Conservation (phyloP, 2,113 vertebrate genomes). For the Lepus americanus region DNA sequence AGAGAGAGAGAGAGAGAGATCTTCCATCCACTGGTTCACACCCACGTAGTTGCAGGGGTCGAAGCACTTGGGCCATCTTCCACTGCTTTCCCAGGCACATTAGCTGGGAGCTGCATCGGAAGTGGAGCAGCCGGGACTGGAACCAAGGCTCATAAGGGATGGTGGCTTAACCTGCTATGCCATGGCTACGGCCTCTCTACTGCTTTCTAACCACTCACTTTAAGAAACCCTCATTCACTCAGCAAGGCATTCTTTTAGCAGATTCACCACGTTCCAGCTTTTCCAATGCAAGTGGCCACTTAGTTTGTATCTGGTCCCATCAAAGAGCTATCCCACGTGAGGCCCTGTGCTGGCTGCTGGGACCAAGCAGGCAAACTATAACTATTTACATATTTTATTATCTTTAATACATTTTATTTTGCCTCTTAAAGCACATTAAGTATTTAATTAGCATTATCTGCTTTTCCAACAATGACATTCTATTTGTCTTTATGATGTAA, state of each 20-base stretch:
- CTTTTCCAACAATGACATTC: conserved; percentile 70
- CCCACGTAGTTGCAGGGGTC: too few species aligned
- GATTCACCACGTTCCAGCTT: neutral
- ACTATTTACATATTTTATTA: conserved; percentile 70
- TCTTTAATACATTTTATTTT: conserved; percentile 54
- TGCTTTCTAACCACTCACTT: neutral
- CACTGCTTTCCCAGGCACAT: too few species aligned
- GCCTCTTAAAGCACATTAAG: conserved; percentile 67
- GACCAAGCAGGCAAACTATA: conserved; percentile 29
- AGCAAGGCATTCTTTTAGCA: neutral
- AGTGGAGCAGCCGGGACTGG: too few species aligned
- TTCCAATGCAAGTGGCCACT: neutral
- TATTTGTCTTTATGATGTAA: conserved; percentile 62
- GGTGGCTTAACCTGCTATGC: too few species aligned
- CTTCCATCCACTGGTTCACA: too few species aligned
- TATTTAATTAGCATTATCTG: conserved; percentile 79
- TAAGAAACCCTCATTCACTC: neutral
- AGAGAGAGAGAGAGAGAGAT: too few species aligned
- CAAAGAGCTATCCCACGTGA: neutral
- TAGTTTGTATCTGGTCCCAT: neutral
- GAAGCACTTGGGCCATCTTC: too few species aligned
- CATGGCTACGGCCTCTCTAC: too few species aligned
- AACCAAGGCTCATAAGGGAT: too few species aligned
- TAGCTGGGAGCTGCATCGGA: too few species aligned
- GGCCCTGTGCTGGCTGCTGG: neutral